Evolutionary conservation across 2,888 invertebrate genomes (phyloP).

Genomic region (Ferrisia virgata): DNA sequence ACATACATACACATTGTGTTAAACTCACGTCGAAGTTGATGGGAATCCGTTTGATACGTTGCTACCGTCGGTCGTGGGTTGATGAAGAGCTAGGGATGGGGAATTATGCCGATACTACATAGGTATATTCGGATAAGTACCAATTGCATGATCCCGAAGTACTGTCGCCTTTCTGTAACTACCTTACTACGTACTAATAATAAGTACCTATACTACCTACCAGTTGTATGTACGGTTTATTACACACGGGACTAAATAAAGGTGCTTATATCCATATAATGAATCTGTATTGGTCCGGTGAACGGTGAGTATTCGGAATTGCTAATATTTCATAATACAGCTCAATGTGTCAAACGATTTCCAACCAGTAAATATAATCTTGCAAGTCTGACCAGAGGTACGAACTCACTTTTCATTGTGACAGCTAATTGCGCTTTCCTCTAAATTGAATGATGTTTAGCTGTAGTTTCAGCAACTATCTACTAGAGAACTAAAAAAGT

Average conservation of each 20-base stretch:
- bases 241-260: background rate
- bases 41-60: conserved; percentile 6
- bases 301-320: background rate
- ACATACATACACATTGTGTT: too few species aligned
- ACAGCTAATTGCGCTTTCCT: background rate
- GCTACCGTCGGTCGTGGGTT: conserved; percentile 16
- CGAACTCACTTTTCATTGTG: background rate
- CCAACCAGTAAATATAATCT: background rate
- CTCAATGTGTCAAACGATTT: background rate
- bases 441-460: background rate
- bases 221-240: too few species aligned
- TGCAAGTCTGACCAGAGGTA: too few species aligned
- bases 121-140: background rate
- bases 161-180: conserved; percentile 7
- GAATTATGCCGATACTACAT: conserved; percentile 15
- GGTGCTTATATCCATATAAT: background rate
- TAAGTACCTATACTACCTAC: too few species aligned
- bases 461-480: too few species aligned
- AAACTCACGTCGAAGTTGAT: background rate
- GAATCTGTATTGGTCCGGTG: background rate
- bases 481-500: background rate
- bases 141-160: conserved; percentile 3
- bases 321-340: background rate
- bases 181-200: background rate
- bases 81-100: background rate